phyloP scores from a whole-genome alignment of 2,113 vertebrate species.

The Archocentrus centrarchus region DNA sequence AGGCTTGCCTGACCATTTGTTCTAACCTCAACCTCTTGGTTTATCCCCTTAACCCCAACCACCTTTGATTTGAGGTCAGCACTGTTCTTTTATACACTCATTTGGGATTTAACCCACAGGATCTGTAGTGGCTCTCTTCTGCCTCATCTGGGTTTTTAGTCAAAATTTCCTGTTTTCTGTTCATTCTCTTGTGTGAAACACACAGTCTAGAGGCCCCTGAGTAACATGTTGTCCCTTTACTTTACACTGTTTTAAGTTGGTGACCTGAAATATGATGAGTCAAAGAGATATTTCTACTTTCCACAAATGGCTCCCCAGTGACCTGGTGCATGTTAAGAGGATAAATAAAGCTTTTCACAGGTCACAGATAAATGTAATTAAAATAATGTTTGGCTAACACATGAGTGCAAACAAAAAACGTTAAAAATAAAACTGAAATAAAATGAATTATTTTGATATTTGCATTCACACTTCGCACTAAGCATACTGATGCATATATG shows the following conservation, averaged over 20 bases:
- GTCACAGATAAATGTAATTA: not conserved
- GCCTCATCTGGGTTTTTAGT: too few relatives aligned
- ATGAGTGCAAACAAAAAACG: not conserved
- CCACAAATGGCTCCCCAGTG: not conserved
- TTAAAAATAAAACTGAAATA: not conserved
- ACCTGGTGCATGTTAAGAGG: not conserved
- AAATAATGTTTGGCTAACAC: not conserved
- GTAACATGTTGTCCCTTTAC: not conserved
- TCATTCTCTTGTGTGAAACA: not conserved
- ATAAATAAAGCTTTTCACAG: constrained; percentile 2
- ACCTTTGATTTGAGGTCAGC: not conserved
- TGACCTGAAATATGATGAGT: not conserved
- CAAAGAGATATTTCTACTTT: not conserved
- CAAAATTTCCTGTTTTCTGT: not conserved
- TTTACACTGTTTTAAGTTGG: not conserved
- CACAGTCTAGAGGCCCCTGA: not conserved
- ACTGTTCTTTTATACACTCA: not conserved
- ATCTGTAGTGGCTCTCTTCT: too few relatives aligned
- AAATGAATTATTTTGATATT: not conserved
- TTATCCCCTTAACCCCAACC: not conserved
- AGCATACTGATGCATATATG: not conserved
- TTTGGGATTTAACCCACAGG: not conserved
- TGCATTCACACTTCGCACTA: not conserved
- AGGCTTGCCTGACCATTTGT: too few relatives aligned
- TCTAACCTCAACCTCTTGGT: not conserved